A percentile compares a stretch with the other conserved stretches of the same genome.
Evolutionary conservation across 2,113 vertebrate species (phyloP).

Genomic region (Pterocles orientalis): DNA sequence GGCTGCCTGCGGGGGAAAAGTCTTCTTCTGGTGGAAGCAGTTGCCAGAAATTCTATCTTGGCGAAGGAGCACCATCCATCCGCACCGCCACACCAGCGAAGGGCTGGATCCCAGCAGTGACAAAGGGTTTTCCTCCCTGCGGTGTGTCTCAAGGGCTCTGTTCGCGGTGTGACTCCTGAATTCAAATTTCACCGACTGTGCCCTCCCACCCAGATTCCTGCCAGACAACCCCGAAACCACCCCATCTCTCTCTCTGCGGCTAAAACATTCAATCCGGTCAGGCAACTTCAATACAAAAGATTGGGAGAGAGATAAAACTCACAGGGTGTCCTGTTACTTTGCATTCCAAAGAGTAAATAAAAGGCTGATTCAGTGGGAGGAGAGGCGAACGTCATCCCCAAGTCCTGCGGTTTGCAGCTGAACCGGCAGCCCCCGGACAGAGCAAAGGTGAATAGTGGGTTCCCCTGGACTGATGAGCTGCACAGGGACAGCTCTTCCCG

Average conservation of each 20-base stretch:
- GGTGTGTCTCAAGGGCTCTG: background rate
- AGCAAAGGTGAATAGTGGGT: background rate
- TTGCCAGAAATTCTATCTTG: background rate
- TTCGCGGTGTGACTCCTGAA: background rate
- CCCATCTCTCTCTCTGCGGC: background rate
- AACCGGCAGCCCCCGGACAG: background rate
- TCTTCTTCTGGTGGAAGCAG: background rate
- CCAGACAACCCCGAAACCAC: conserved; percentile 48
- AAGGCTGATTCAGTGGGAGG: conserved; percentile 69
- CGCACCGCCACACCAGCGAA: background rate
- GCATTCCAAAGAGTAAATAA: conserved; percentile 55
- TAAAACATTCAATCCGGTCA: background rate
- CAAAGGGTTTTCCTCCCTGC: background rate
- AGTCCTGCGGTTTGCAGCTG: background rate
- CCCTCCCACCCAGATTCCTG: conserved; percentile 49
- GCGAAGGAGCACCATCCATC: background rate
- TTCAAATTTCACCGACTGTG: background rate
- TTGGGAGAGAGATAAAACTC: conserved; percentile 15
- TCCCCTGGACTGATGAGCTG: background rate
- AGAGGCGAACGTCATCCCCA: background rate
- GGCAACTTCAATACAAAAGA: conserved; percentile 39
- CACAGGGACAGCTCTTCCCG: background rate
- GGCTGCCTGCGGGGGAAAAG: background rate
- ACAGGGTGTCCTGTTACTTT: conserved; percentile 45
- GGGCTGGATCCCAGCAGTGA: background rate